Base-by-base conservation (phyloP, 2,797 vertebrate species). In the Adelosebastes latens region DNA sequence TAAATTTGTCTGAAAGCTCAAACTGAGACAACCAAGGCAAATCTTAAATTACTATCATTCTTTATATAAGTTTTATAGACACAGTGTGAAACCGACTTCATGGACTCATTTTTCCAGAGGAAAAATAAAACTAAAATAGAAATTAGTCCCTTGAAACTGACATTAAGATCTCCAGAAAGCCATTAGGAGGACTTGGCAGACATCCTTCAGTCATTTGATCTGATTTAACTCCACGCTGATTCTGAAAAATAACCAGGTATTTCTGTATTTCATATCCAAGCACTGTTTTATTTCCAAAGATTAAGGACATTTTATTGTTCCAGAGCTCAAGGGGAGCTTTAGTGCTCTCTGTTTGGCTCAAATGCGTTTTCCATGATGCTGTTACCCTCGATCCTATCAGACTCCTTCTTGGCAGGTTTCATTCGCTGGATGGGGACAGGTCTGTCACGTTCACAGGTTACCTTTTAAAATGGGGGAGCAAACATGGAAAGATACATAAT, bases 251-350 rank as follows among this genome's bases (percentile, higher is more conserved):
- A 59, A 52, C 73, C 55, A 86, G 83, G 55, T 83, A 82, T 82
- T 82, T 85, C 71, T 83, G 61, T 68, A 58, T 79, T 77, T 83
- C 36, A 46, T 70, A 60, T 88, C 75, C 69, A 82, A 87, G 60
- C 66, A 46, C 22, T 1, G 13, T 85, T 91, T 89, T 87, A 75
- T 81, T 83, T 82, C 78, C 71, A 83, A 63, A 66, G 70, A 49
- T 74, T 81, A 68, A 67, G 27, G 77, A 84, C 66, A 22, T 77
- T 86, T 89, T 80, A 84, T 86, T 87, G 78, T 87, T 85, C 69
- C 72, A 69, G 31, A 67, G 72, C 79, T 88, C 18, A 25, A 27
- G 72, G 66, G 70, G 75, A 78, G 73, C 65, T 78, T 85, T 52
- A 70, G 68, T 80, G 77, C 56, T 55, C 72, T 72, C 4, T 63